Evolutionary conservation across 2,888 invertebrate species (phyloP), one percentile per base, ranked within the genome.

Genomic region (Orchesella flavescens): DNA sequence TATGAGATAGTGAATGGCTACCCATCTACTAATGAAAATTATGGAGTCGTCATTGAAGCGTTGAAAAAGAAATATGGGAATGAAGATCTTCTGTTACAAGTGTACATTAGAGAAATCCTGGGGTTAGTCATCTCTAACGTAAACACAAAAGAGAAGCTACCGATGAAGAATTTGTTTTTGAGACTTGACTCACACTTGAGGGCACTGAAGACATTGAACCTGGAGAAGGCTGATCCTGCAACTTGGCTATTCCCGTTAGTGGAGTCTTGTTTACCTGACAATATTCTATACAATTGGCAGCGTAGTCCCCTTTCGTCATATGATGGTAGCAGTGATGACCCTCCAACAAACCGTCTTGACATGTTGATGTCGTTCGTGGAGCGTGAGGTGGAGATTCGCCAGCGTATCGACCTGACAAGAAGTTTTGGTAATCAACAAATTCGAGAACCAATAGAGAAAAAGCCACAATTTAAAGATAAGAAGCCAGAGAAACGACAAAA

Each of bases 211-310:
- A 65, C 72, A 0, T 24, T 86, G 9, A 44, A 76, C 12, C 34
- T 86, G 1, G 74, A 83, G 17, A 15, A 46, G 21, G 77, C 49
- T 43, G 74, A 79, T 43, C 79, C 72, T 17, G 83, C 83, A 5
- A 68, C 79, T 3, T 82, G 79, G 79, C 49, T 86, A n/a, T n/a
- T n/a, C n/a, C n/a, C n/a, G 15, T 80, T 76, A 4, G 89, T 89
- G 19, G 89, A 89, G 74, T 89, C 89, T n/a, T 1, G 87, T 75
- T 76, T 89, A 13, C 89, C 89, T 1, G 85, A 88, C 17, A 88
- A 88, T 9, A 72, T 88, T 9, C 74, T 89, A 24, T 21, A 88
- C 53, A 86, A 86, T 15, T 89, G 89, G 89, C 82, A 87, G 23
- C 59, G 78, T n/a, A 68, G 43, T 65, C 17, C 63, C 0, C 23